Evolutionary conservation across 1,140 invertebrate genomes (phyloP).

Genomic region (Aphelinus atriplicis): DNA sequence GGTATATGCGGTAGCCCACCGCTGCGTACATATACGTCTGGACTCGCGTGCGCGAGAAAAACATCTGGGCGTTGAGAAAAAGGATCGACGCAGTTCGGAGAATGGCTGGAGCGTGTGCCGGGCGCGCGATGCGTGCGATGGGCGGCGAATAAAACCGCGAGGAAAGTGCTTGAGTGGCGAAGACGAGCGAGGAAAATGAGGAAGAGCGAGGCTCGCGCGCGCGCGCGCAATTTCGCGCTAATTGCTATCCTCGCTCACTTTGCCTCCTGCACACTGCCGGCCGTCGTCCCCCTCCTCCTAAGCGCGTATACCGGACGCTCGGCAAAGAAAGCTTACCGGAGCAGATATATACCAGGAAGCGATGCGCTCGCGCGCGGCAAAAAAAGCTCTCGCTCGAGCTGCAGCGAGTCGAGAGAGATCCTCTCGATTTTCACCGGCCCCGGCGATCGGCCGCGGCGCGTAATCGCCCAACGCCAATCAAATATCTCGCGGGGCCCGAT

Average conservation of each 20-base stretch:
- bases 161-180: constrained; percentile 42
- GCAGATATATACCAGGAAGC: constrained; percentile 49
- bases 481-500: no score
- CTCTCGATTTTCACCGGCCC: constrained; percentile 5
- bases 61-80: neutral
- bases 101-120: no score
- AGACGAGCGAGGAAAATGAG: constrained; percentile 39
- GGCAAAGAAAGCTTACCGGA: no score
- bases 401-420: constrained; percentile 39
- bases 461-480: no score
- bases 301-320: no score
- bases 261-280: no score
- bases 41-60: constrained; percentile 37
- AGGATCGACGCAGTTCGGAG: constrained; percentile 26
- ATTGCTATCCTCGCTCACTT: constrained; percentile 42
- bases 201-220: constrained; percentile 11
- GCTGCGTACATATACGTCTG: neutral
- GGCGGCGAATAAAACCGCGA: neutral
- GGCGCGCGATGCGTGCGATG: no score
- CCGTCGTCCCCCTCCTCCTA: no score
- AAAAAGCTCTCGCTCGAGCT: constrained; percentile 29
- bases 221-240: constrained; percentile 47
- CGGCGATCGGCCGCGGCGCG: no score
- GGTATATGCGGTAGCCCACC: neutral
- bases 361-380: neutral